Base-by-base conservation (phyloP, 2,888 invertebrate species). In the Amitus sp. region DNA sequence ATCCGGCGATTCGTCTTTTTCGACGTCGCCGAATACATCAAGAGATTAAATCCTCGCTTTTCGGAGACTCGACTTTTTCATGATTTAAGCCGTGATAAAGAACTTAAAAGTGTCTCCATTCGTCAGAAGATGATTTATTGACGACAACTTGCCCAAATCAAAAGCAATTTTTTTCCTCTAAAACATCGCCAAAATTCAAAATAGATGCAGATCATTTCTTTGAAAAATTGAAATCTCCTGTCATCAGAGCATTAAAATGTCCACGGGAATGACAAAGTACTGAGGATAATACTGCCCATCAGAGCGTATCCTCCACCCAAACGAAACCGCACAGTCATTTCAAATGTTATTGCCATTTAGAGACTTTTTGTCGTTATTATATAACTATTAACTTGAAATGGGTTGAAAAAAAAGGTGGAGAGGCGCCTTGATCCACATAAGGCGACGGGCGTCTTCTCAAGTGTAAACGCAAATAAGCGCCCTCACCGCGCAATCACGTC, bases 391-490 rank as follows among this genome's bases (percentile, higher is more conserved):
- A 47, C 47, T 47, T 47, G 47, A 47, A 47, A 47, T 59, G n/a
- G n/a, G n/a, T n/a, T n/a, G n/a, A 59, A 46, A 20, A 34, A 48
- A 15, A 39, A 47, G 17, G 47, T 19, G 17, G 33, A 17, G 33
- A 10, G 18, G 5, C 47, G 47, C 19, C 47, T 33, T 47, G 47
- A 47, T 47, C 47, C 47, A 47, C 47, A 47, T 47, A 47, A 17
- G 19, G 7, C 43, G 12, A 18, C 23, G 30, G 15, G 23, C 23
- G 23, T 13, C 27, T 43, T 15, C 39, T 17, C 43, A 15, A 46
- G 18, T 62, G 70, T 68, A 73, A 74, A 73, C 66, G 69, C 70
- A 71, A 73, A 74, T 76, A 74, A 75, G 67, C 70, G 69, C 66
- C 67, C 68, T 64, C 66, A 63, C 71, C 71, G 68, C 70, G 73